Percentiles rank a stretch among this genome's conserved stretches.
These are phyloP conservation scores for Pollenia griseotomentosa DNA, from an alignment of 2,888 invertebrate genomes.

Conservation along the genomic window DNA sequence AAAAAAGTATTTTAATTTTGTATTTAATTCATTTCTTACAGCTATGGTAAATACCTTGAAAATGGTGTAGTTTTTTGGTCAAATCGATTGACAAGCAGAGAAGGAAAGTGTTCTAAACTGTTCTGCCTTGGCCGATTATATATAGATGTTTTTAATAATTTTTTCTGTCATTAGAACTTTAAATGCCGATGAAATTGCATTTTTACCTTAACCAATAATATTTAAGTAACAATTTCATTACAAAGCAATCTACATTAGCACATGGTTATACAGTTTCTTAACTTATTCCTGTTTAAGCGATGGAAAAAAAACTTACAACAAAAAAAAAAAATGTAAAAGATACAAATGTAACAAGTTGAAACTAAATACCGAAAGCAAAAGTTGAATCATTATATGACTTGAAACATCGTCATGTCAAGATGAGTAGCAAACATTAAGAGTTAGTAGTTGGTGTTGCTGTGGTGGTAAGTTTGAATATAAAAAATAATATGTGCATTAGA, in stretches of 20 bases:
- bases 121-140: too few relatives aligned
- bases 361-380: slow-evolving; percentile 14
- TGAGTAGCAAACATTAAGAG: neutral
- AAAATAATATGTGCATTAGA: neutral
- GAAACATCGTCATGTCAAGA: slow-evolving; percentile 6
- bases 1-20: too few relatives aligned
- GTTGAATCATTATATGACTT: slow-evolving; percentile 37
- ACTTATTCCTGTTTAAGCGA: neutral
- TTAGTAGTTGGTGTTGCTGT: neutral
- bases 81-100: too few relatives aligned
- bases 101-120: too few relatives aligned
- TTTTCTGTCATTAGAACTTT: neutral
- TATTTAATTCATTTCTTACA: too few relatives aligned
- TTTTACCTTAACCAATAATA: neutral
- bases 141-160: too few relatives aligned
- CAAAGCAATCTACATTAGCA: neutral
- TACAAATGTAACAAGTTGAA: neutral
- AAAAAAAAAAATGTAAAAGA: neutral
- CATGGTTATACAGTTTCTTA: slow-evolving; percentile 9
- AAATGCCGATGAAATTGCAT: neutral
- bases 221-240: neutral
- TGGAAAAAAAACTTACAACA: neutral
- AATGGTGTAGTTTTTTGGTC: too few relatives aligned
- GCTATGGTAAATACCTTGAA: too few relatives aligned
- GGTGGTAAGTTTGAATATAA: neutral